Percentiles rank a stretch among this genome's conserved stretches.
These are phyloP conservation scores for Chrysocyon brachyurus DNA, from an alignment of 2,797 vertebrate species.

Conservation along the genomic window DNA sequence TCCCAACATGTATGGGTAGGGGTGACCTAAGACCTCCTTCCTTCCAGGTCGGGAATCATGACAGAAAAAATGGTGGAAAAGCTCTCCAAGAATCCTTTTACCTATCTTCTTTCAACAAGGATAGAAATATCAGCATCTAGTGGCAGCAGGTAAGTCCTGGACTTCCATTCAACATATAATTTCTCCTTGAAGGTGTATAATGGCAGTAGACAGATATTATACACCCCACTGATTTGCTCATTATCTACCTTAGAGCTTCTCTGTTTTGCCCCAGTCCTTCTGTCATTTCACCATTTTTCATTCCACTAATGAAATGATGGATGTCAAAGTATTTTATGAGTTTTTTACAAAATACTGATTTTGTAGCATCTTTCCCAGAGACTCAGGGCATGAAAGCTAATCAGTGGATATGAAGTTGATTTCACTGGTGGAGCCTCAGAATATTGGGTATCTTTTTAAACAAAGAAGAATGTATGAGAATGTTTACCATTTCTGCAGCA, in stretches of 20 bases:
- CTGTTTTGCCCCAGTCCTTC: neutral
- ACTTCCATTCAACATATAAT: neutral
- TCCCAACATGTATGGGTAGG: neutral
- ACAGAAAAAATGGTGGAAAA: conserved; percentile 51
- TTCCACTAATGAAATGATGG: neutral
- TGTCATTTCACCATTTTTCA: neutral
- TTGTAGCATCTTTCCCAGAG: neutral
- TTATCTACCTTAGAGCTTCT: neutral
- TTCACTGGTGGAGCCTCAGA: neutral
- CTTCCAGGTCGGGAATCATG: conserved; percentile 64
- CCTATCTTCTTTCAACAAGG: conserved; percentile 50
- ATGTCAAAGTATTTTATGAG: neutral
- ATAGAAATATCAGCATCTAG: neutral
- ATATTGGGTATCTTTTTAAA: neutral
- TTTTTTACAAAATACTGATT: neutral
- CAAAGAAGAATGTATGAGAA: neutral
- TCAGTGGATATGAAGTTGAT: neutral
- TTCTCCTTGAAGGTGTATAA: neutral
- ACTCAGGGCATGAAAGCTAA: neutral
- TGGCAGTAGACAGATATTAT: neutral
- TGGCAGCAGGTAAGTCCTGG: conserved; percentile 33
- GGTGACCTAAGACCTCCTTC: conserved; percentile 31
- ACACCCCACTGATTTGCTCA: neutral
- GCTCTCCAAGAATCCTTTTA: conserved; percentile 11
- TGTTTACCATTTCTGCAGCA: neutral